phyloP scores from a whole-genome alignment of 1,140 invertebrate species.

The Pseudomyrmex dendroicus region DNA sequence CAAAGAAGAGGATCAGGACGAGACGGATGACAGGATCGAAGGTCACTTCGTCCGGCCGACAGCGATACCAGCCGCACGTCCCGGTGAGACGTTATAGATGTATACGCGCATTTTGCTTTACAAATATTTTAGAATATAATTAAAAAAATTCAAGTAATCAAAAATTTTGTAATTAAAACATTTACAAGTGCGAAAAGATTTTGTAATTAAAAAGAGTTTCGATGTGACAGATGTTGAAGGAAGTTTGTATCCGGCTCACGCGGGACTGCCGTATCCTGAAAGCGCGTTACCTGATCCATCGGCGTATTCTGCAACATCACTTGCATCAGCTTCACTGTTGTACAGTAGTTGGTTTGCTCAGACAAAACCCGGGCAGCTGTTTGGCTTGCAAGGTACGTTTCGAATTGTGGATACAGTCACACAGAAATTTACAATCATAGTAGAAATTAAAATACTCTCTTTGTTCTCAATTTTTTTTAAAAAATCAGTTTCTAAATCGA shows the following conservation, averaged over 20 bases:
- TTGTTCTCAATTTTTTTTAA: neutral
- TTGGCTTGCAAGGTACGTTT: conserved; percentile 83
- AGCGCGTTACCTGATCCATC: conserved; percentile 67
- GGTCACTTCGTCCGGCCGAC: conserved; percentile 71
- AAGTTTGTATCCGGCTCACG: conserved; percentile 52
- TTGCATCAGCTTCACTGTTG: conserved; percentile 83
- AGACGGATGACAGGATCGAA: conserved; percentile 62
- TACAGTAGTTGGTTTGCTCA: conserved; percentile 84
- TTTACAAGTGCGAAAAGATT: neutral
- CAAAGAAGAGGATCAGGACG: conserved; percentile 65
- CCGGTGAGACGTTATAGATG: conserved; percentile 56
- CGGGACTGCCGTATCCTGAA: conserved; percentile 64
- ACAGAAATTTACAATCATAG: neutral
- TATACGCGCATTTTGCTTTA: neutral
- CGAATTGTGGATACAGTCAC: neutral
- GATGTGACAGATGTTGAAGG: conserved; percentile 50
- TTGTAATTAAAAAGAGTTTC: neutral
- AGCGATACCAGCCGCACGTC: conserved; percentile 61
- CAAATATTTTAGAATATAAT: neutral
- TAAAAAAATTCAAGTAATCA: neutral
- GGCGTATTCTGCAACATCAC: conserved; percentile 79
- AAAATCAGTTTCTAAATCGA: neutral
- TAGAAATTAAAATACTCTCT: neutral
- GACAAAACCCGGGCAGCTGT: conserved; percentile 83
- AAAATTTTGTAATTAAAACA: neutral